Base-by-base conservation (phyloP, 2,888 invertebrate genomes). In the Apoda limacodes region DNA sequence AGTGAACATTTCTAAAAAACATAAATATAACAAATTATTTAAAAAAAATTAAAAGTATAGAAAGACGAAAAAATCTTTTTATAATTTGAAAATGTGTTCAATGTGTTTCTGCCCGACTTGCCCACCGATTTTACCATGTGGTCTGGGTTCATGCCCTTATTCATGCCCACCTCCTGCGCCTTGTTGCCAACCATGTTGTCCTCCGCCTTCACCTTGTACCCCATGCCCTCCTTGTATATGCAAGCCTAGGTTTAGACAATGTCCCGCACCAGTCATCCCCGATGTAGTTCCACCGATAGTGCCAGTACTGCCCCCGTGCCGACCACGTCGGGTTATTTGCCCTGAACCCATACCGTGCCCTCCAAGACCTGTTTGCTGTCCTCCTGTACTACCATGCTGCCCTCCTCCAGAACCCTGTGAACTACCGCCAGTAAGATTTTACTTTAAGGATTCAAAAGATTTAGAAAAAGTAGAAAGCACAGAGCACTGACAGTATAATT, bases 151-250 rank as follows among this genome's bases (percentile, higher is more conserved):
- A 2, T 76, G 75, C 31, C 35, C 34, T 2, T 57, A 48, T 34
- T 55, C 62, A 9, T 80, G 80, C 44, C 63, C 70, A 5, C 56
- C 58, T 4, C 80, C 81, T 11, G 50, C 59, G 1, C 59, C 61
- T 5, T 65, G 72, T 35, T 64, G 61, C 30, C 64, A 68, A 54
- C 68, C 76, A 2, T 70, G 69, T 41, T 67, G 69, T 35, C 68
- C 69, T 1, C 68, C 81, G 13, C 65, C 72, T 22, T 45, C 56
- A 27, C 69, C 75, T 1, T 69, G 80, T 49, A 65, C 81, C 24
- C 72, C 78, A 7, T 74, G 71, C 35, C 75, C 75, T 1, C 66
- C 67, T 3, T 82, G 81, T 44, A 57, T 28, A 22, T 80, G 78
- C 47, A 51, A 40, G 14, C 66, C 75, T 4, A 42, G 48, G 22